A percentile compares a stretch with the other conserved stretches of the same genome.
These are phyloP conservation scores for Erithacus rubecula DNA, from an alignment of 2,797 vertebrate genomes.

Conservation along the genomic window DNA sequence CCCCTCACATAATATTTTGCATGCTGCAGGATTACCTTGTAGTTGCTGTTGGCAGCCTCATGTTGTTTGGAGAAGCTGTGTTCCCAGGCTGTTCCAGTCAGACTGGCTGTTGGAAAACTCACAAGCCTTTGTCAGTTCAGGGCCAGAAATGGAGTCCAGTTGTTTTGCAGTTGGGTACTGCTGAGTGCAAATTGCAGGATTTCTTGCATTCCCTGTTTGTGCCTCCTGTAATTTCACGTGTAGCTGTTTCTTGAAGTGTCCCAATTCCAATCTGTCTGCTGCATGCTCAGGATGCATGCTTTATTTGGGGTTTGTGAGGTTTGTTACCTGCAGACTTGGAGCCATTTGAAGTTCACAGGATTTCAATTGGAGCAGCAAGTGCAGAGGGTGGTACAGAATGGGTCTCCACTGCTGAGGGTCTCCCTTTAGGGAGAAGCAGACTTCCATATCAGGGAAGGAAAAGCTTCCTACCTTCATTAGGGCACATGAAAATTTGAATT, in stretches of 20 bases:
- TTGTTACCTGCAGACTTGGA: fast-evolving
- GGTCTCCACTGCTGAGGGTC: background rate
- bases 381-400: background rate
- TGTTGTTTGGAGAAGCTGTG: background rate
- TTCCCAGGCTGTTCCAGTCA: background rate
- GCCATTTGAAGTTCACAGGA: fast-evolving
- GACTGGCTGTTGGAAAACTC: background rate
- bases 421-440: background rate
- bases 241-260: background rate
- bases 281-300: background rate
- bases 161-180: background rate
- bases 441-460: background rate
- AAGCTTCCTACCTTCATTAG: background rate
- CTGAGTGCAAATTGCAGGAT: background rate
- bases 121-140: background rate
- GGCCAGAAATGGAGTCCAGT: background rate
- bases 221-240: background rate
- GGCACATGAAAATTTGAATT: background rate
- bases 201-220: background rate
- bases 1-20: background rate
- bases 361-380: background rate
- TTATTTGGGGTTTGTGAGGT: fast-evolving
- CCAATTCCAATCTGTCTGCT: background rate
- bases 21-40: background rate
- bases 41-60: background rate